Conservation (phyloP, 1,140 invertebrate genomes). For the Drosophila cardini region DNA sequence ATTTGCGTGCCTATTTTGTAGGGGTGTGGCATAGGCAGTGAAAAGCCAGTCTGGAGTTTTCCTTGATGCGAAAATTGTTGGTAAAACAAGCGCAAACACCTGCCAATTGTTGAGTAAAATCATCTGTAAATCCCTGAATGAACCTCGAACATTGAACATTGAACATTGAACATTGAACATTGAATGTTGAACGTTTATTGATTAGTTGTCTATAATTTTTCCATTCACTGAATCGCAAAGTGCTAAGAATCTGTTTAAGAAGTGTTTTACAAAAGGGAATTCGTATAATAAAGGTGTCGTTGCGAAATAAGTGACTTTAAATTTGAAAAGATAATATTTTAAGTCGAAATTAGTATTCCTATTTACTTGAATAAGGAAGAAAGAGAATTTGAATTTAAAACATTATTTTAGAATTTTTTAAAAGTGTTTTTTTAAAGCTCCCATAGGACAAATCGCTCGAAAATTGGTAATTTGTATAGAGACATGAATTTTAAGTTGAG, state of each 20-base stretch:
- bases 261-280: constrained; percentile 2
- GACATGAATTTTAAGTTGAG: too few species aligned
- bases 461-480: too few species aligned
- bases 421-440: too few species aligned
- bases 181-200: constrained; percentile 41
- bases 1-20: constrained; percentile 69
- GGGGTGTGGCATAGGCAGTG: background rate
- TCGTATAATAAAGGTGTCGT: background rate
- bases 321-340: background rate
- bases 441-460: too few species aligned
- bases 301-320: constrained; percentile 1
- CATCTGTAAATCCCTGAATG: constrained; percentile 21
- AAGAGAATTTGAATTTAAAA: too few species aligned
- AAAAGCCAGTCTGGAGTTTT: constrained; percentile 3
- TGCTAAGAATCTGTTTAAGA: constrained; percentile 10
- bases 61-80: constrained; percentile 74
- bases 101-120: constrained; percentile 51
- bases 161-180: background rate
- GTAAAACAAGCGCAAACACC: constrained; percentile 82
- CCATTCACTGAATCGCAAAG: constrained; percentile 79
- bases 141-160: background rate
- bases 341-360: too few species aligned
- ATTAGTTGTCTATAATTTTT: constrained; percentile 84
- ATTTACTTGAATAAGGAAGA: too few species aligned
- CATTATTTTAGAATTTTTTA: too few species aligned